Conservation (phyloP, 2,888 invertebrate genomes). For the Drosophila paranaensis region DNA sequence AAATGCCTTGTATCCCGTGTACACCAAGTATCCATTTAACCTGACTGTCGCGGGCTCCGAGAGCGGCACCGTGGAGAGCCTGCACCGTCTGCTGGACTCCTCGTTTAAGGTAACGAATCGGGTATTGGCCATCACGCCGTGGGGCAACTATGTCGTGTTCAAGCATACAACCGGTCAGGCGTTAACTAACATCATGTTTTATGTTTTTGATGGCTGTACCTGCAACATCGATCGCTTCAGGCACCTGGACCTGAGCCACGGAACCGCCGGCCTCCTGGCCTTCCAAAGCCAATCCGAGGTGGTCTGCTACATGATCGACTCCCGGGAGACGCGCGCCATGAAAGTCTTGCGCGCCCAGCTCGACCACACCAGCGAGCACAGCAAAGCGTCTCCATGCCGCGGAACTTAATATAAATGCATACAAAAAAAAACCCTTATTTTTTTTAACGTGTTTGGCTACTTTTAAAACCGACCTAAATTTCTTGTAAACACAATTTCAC, state of each 20-base stretch:
- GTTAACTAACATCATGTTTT: constrained; percentile 47
- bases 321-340: constrained; percentile 56
- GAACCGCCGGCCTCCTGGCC: constrained; percentile 81
- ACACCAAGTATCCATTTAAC: constrained; percentile 60
- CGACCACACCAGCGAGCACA: constrained; percentile 6
- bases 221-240: constrained; percentile 83
- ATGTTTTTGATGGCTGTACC: constrained; percentile 83
- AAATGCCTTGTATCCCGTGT: constrained; percentile 73
- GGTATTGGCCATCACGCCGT: constrained; percentile 82
- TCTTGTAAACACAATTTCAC: background rate
- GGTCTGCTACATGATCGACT: constrained; percentile 75
- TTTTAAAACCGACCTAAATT: constrained; percentile 5
- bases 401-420: constrained; percentile 17
- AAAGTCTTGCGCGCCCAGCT: constrained; percentile 10
- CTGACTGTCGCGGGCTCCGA: constrained; percentile 83
- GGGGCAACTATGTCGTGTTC: constrained; percentile 84
- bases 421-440: background rate
- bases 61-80: constrained; percentile 81
- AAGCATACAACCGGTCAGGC: background rate
- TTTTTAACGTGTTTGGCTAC: background rate
- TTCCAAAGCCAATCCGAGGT: constrained; percentile 71
- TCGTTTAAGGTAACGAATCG: constrained; percentile 82
- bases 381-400: constrained; percentile 10
- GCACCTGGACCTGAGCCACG: constrained; percentile 81
- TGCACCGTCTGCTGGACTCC: constrained; percentile 72